phyloP scores from a whole-genome alignment of 2,888 invertebrate species.

The Limnephilus lunatus region DNA sequence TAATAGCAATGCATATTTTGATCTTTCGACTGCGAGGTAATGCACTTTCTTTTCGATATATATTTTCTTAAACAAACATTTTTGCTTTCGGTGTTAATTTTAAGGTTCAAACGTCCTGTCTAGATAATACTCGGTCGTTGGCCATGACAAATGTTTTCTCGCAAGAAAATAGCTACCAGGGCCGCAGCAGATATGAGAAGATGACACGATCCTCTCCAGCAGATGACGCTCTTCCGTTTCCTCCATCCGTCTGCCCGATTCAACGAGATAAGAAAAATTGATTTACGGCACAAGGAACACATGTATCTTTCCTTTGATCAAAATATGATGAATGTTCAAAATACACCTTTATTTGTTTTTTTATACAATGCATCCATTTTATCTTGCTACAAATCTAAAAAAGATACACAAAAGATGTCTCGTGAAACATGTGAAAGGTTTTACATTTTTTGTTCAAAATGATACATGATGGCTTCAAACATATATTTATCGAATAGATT shows the following conservation, averaged over 20 bases:
- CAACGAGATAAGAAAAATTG: slow-evolving; percentile 38
- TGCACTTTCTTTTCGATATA: too few relatives aligned
- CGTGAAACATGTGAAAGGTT: not conserved
- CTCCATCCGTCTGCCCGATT: slow-evolving; percentile 20
- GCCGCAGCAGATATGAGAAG: slow-evolving; percentile 7
- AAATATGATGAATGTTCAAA: slow-evolving; percentile 21
- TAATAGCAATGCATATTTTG: too few relatives aligned
- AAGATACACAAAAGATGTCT: not conserved
- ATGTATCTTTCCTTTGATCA: slow-evolving; percentile 22
- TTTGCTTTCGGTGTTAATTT: too few relatives aligned
- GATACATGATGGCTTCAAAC: not conserved
- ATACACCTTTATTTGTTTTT: slow-evolving; percentile 13
- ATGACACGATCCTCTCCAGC: slow-evolving; percentile 17
- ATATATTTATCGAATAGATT: not conserved
- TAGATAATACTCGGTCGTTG: too few relatives aligned
- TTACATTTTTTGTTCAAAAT: not conserved
- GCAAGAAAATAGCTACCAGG: not conserved
- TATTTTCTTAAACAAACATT: too few relatives aligned
- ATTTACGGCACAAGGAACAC: slow-evolving; percentile 37
- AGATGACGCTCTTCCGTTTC: slow-evolving; percentile 37
- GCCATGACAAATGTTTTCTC: slow-evolving; percentile 35
- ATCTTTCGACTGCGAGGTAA: too few relatives aligned
- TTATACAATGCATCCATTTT: not conserved
- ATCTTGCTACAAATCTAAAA: not conserved
- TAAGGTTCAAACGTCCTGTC: too few relatives aligned